Evolutionary conservation across 2,797 vertebrate genomes (phyloP).

Genomic region (Chelon labrosus): DNA sequence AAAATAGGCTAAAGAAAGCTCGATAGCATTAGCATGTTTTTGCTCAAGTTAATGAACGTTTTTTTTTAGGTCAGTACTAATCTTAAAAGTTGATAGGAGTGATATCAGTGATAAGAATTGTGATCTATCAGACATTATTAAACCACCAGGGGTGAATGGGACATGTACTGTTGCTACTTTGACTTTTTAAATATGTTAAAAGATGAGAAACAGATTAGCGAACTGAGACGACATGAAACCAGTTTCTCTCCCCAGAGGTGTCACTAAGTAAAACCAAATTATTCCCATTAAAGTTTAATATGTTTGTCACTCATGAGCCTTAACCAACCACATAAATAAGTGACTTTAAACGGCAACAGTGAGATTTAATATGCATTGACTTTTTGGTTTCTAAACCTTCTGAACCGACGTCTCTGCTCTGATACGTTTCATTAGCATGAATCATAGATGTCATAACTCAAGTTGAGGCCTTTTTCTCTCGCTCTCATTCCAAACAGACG

Average conservation of each 20-base stretch:
- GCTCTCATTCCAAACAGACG: conserved; percentile 18
- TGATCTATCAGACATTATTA: background rate
- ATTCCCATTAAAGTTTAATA: conserved; percentile 46
- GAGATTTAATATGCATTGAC: conserved; percentile 41
- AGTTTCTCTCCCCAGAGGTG: conserved; percentile 37
- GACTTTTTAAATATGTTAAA: conserved; percentile 17
- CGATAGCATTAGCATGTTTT: background rate
- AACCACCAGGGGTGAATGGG: background rate
- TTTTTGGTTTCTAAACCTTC: conserved; percentile 32
- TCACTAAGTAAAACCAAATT: conserved; percentile 47
- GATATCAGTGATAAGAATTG: too few relatives aligned
- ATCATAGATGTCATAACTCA: conserved; percentile 16
- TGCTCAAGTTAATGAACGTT: background rate
- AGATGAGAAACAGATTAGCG: conserved; percentile 46
- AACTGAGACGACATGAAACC: conserved; percentile 51
- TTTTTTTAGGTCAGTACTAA: background rate
- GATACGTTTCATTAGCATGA: conserved; percentile 38
- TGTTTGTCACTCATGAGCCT: conserved; percentile 64
- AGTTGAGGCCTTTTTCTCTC: background rate
- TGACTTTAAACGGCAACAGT: conserved; percentile 58
- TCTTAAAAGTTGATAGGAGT: background rate
- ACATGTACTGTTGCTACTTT: background rate
- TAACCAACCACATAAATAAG: conserved; percentile 57
- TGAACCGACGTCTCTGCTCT: conserved; percentile 53
- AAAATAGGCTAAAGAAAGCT: background rate